Conservation (phyloP, 2,888 invertebrate species). For the Lasioglossum marginatum region DNA sequence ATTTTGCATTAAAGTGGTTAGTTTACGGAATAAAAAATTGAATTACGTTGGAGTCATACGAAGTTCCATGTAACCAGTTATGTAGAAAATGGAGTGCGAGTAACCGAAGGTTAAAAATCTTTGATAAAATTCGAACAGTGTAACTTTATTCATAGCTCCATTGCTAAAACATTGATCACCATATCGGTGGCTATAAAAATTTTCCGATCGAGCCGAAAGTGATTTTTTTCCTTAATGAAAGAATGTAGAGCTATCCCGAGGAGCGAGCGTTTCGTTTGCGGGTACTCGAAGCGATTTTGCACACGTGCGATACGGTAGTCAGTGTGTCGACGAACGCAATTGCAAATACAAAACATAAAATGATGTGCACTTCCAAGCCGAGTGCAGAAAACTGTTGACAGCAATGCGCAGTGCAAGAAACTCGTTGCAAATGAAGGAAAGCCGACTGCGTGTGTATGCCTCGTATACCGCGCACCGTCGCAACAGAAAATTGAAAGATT, state of each 20-base stretch:
- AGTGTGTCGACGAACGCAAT: not conserved
- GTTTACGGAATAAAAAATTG: no score
- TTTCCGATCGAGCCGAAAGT: not conserved
- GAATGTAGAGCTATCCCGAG: not conserved
- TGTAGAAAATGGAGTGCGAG: no score
- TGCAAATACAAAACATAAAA: conserved; percentile 8
- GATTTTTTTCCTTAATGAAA: not conserved
- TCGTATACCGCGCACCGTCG: conserved; percentile 10
- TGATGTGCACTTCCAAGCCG: conserved; percentile 36
- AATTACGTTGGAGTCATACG: no score
- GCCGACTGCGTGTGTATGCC: conserved; percentile 14
- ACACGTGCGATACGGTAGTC: not conserved
- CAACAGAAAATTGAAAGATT: conserved; percentile 44
- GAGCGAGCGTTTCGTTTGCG: not conserved
- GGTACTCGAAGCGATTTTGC: not conserved
- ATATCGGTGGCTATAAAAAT: not conserved
- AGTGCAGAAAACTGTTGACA: conserved; percentile 20
- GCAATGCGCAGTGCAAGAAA: not conserved
- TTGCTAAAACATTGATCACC: not conserved
- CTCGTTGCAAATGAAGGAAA: conserved; percentile 25
- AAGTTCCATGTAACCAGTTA: no score
- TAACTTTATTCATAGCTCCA: not conserved
- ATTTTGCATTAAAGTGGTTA: no score
- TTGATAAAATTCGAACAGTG: no score
- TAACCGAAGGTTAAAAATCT: no score